Evolutionary conservation across 2,888 invertebrate genomes (phyloP).

Genomic region (Pheosia tremula): DNA sequence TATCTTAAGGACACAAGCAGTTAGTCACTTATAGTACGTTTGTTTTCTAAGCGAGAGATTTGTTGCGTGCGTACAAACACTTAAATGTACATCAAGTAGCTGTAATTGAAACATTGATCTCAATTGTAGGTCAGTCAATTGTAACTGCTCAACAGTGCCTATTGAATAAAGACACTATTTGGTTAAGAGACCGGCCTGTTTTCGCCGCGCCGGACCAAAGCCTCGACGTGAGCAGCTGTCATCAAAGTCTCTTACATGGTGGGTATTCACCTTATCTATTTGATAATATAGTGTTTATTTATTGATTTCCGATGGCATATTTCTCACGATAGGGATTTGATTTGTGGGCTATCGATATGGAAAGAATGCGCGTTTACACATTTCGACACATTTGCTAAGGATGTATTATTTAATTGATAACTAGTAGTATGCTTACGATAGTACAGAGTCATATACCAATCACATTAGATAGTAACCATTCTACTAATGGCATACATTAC

Average conservation of each 20-base stretch:
- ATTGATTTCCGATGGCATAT: slow-evolving; percentile 40
- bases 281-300: slow-evolving; percentile 36
- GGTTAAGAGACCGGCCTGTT: slow-evolving; percentile 76
- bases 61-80: slow-evolving; percentile 33
- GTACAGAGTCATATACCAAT: too few relatives aligned
- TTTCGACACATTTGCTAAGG: too few relatives aligned
- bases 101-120: slow-evolving; percentile 68
- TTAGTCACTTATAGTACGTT: too few relatives aligned
- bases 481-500: neutral
- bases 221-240: slow-evolving; percentile 73
- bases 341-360: slow-evolving; percentile 17
- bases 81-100: slow-evolving; percentile 27
- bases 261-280: slow-evolving; percentile 35
- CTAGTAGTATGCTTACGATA: too few relatives aligned
- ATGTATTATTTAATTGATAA: too few relatives aligned
- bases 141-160: slow-evolving; percentile 80
- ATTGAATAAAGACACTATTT: slow-evolving; percentile 81
- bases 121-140: slow-evolving; percentile 79
- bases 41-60: neutral
- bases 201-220: slow-evolving; percentile 70
- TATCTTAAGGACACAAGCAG: too few relatives aligned
- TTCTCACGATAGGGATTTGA: slow-evolving; percentile 46
- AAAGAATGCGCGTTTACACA: neutral
- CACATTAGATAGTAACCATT: neutral
- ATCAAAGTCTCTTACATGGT: slow-evolving; percentile 79